A percentile compares a stretch with the other conserved stretches of the same genome.
These are phyloP conservation scores for Temnothorax longispinosus DNA, from an alignment of 1,140 invertebrate species.

Conservation along the genomic window DNA sequence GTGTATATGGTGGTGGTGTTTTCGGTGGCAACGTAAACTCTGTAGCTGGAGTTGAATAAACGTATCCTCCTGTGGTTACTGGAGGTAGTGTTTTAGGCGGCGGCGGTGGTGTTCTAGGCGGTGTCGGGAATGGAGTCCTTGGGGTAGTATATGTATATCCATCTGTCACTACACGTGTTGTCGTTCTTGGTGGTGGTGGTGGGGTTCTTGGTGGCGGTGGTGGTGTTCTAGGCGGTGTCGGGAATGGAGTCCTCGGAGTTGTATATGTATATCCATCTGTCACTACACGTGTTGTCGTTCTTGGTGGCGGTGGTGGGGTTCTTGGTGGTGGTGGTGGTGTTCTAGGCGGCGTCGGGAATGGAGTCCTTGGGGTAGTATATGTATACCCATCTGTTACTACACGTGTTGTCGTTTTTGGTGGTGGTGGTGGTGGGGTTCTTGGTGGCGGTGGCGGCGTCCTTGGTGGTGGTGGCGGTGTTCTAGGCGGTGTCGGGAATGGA, in stretches of 20 bases:
- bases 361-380: conserved; percentile 44
- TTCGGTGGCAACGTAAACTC: conserved; percentile 9
- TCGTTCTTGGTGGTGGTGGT: conserved; percentile 20
- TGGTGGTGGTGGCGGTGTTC: conserved; percentile 3
- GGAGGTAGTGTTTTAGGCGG: neutral
- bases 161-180: no score
- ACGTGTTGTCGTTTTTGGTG: neutral
- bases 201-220: conserved; percentile 16
- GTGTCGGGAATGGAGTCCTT: conserved; percentile 1
- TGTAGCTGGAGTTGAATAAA: no score
- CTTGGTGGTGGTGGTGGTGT: conserved; percentile 48
- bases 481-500: no score
- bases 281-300: no score
- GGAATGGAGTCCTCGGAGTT: no score
- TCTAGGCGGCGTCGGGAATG: conserved; percentile 4
- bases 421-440: conserved; percentile 12
- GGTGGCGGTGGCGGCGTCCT: no score
- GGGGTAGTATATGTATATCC: conserved; percentile 46
- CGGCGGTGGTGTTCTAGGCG: neutral
- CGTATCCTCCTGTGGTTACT: no score
- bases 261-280: no score
- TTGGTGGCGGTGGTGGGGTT: no score
- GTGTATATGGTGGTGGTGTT: conserved; percentile 18
- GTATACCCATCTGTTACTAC: neutral
- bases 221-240: no score